These are phyloP conservation scores for Protosalanx chinensis DNA, from an alignment of 2,797 vertebrate species.

Conservation along the genomic window DNA sequence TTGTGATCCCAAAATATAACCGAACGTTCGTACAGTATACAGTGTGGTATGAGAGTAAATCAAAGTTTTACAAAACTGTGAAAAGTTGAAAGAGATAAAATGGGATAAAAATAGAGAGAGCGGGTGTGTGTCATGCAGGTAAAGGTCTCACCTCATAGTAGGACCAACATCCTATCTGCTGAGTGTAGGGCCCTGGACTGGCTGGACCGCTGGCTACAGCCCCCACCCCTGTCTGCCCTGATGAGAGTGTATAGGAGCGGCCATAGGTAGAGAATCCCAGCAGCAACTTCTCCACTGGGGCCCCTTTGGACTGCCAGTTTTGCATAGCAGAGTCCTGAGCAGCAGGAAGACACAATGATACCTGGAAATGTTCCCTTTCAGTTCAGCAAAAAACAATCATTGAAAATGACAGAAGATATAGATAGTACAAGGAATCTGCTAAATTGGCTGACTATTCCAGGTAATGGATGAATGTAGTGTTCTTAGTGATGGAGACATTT, in stretches of 20 bases:
- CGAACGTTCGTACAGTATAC: background rate
- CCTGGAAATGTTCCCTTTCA: background rate
- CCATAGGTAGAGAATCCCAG: conserved; percentile 72
- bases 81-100: too few relatives aligned
- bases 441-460: background rate
- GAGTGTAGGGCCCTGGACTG: conserved; percentile 71
- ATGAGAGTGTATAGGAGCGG: conserved; percentile 63
- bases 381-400: background rate
- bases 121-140: background rate
- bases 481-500: background rate
- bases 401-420: background rate
- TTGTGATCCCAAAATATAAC: background rate
- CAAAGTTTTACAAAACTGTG: too few relatives aligned
- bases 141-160: conserved; percentile 73
- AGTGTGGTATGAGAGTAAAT: too few relatives aligned
- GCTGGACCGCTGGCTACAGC: conserved; percentile 62
- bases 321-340: conserved; percentile 66
- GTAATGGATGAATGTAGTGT: background rate
- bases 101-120: background rate
- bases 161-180: conserved; percentile 73
- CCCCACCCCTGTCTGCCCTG: conserved; percentile 46
- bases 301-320: conserved; percentile 60
- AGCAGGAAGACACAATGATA: background rate
- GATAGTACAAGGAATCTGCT: background rate
- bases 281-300: conserved; percentile 69